Evolutionary conservation across 1,140 invertebrate genomes (phyloP).

Genomic region (Conus betulinus): DNA sequence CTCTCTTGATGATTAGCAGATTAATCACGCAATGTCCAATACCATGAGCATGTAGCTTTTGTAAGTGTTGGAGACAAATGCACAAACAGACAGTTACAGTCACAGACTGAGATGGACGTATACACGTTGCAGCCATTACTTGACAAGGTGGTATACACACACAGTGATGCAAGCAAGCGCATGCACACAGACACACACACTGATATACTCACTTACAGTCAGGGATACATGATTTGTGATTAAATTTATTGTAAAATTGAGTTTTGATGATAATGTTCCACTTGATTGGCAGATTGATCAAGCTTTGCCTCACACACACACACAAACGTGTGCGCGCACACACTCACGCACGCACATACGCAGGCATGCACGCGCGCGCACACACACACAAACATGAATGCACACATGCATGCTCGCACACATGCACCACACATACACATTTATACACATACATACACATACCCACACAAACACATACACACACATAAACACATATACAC

Average conservation of each 20-base stretch:
- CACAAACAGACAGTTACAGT: background rate
- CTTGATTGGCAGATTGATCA: too few relatives aligned
- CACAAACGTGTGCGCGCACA: background rate
- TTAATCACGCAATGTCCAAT: too few relatives aligned
- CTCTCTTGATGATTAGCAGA: too few relatives aligned
- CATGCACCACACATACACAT: background rate
- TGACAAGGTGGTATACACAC: background rate
- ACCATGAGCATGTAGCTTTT: too few relatives aligned
- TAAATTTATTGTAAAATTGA: too few relatives aligned
- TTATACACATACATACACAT: background rate
- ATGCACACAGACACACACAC: background rate
- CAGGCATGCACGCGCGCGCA: too few relatives aligned
- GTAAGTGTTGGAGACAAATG: background rate
- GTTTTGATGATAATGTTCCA: too few relatives aligned
- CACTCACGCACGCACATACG: background rate
- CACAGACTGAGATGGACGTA: too few relatives aligned
- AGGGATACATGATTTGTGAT: too few relatives aligned
- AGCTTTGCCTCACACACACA: too few relatives aligned
- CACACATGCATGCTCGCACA: background rate
- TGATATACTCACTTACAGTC: too few relatives aligned
- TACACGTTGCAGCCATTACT: too few relatives aligned
- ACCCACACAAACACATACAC: background rate
- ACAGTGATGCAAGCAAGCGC: background rate
- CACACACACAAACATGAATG: background rate
- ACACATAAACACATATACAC: background rate